Evolutionary conservation across 2,888 invertebrate genomes (phyloP), one percentile per base, ranked within the genome.

Genomic region (Cheilosia urbana): DNA sequence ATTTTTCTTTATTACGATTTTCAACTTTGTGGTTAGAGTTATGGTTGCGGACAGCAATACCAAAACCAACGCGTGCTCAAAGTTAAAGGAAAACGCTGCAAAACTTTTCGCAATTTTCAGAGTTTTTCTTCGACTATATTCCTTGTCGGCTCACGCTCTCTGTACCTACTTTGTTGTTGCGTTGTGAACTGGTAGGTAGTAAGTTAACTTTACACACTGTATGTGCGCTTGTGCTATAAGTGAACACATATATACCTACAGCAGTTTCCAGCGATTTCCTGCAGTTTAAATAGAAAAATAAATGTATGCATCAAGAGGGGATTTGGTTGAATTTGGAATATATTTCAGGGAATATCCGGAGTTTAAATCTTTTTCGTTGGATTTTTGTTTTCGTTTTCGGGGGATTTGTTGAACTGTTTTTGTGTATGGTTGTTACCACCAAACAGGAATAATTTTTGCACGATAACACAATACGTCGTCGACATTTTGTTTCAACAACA

Each of bases 1-100:
- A 27, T 68, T 63, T 69, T 75, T 57, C 40, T 73, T 68, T 75
- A 75, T 68, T 63, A 80, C 68, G 55, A 68, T 62, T 73, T 75
- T 62, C 55, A 80, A 73, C 66, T 68, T 75, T 80, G 72, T 42
- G 80, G 62, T 27, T 47, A 62, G 45, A 63, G 62, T 68, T 73
- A 66, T 73, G 65, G 49, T 58, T 72, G 42, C 30, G 58, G 13
- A 5, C 60, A 65, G 51, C 47, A 55, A 13, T 37, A 13, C 37
- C 13, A 37, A 13, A 13, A 11, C 13, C 11, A 37, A 30, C 30
- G 30, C 47, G 77, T 40, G 34, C 6, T 9, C 17, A 62, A 63
- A 62, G 62, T 78, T 63, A 13, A 60, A 15, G 21, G 11, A 21
- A 51, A 49, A 51, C 27, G 49, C 58, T 45, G 19, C 6, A 30